Base-by-base conservation (phyloP, 64 coral and sea anemone genomes). In the Pocillopora verrucosa region DNA sequence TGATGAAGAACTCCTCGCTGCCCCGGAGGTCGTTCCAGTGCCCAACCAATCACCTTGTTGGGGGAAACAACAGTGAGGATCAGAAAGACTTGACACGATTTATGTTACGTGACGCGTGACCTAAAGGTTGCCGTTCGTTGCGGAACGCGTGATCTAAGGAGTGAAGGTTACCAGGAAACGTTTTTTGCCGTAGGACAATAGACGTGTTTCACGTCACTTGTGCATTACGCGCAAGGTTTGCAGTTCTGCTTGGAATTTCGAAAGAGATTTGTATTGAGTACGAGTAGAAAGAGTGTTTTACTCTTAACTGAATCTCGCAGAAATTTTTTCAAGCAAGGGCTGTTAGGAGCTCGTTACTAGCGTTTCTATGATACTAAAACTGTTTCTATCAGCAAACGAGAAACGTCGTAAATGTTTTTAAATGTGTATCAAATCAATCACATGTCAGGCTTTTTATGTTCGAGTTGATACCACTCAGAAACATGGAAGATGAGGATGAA, bases 1-100 rank as follows among this genome's bases (percentile, higher is more conserved):
- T 73, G 96, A 98, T 86, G 90, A 94, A n/a, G 96, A 98, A 51
- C 74, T 98, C 2, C 74, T 98, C 24, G 83, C 82, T 76, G 56
- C 90, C 16, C 82, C 96, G 12, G 96, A 92, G 60, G 76, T 98
- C 36, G 64, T 83, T 16, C 76, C 56, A 59, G 93, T 92, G 17
- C 38, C 93, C 59, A 26, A 86, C 22, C 34, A 88, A 88, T 75
- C n/a, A 86, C 56, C 35, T 45, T 0, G 82, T 92, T 58, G 87
- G 93, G 77, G 96, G 93, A 73, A 73, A 94, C 96, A 38, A 87
- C 88, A 78, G 96, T 98, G 7, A 89, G 83, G 57, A 65, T 95
- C 11, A 92, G 93, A 17, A 87, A 89, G 57, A 87, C 75, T 15
- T 89, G 86, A 87, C n/a, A 25, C 11, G 1, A 51, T 51, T 3